These are phyloP conservation scores for Ceratitis capitata DNA, from an alignment of 1,140 invertebrate species.

Conservation along the genomic window DNA sequence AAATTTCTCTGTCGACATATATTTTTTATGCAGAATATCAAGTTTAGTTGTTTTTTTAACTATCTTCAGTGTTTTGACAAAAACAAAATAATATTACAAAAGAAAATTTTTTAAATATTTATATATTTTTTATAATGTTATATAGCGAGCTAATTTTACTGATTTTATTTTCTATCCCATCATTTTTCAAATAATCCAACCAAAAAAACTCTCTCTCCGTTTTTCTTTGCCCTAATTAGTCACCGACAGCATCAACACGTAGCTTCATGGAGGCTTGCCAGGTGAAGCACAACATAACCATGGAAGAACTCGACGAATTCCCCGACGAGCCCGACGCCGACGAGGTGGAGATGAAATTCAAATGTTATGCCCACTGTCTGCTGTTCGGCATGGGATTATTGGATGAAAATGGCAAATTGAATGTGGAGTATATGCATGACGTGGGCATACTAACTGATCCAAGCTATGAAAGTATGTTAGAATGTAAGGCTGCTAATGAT, in stretches of 20 bases:
- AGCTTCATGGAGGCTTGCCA: not conserved
- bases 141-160: too few relatives aligned
- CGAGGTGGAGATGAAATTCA: not conserved
- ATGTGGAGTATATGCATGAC: not conserved
- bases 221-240: not conserved
- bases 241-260: not conserved
- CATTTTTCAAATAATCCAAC: not conserved
- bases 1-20: too few relatives aligned
- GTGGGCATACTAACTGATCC: not conserved
- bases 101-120: too few relatives aligned
- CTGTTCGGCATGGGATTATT: not conserved
- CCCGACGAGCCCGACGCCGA: not conserved
- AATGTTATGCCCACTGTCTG: slow-evolving; percentile 34
- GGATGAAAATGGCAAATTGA: slow-evolving; percentile 4
- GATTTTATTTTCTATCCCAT: not conserved
- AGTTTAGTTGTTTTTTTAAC: too few relatives aligned
- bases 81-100: too few relatives aligned
- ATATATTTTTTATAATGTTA: too few relatives aligned
- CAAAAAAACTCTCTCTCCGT: not conserved
- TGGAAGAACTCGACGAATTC: not conserved
- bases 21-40: too few relatives aligned
- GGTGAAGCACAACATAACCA: not conserved
- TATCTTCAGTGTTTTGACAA: too few relatives aligned
- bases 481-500: slow-evolving; percentile 35
- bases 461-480: not conserved